Percentiles rank a stretch among this genome's conserved stretches.
Conservation (phyloP, 2,888 invertebrate genomes). For the Electrophaes corylata region DNA sequence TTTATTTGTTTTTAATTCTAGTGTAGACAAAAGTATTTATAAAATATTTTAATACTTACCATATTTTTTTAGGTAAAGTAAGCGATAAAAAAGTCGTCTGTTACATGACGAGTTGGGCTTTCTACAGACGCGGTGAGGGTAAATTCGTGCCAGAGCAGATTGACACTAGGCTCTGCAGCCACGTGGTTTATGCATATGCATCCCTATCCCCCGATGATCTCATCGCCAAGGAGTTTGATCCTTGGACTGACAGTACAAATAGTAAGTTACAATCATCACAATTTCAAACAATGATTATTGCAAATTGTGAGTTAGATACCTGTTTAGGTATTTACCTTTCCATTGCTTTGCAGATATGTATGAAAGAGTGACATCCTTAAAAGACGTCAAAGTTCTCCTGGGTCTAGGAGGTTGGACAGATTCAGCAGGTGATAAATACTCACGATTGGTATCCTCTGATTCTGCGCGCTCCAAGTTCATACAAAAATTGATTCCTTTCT, state of each 20-base stretch:
- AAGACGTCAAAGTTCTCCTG: conserved; percentile 87
- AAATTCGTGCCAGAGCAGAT: conserved; percentile 94
- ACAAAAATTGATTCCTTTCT: conserved; percentile 87
- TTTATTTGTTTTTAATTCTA: background rate
- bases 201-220: conserved; percentile 92
- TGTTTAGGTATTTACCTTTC: background rate
- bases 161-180: conserved; percentile 92
- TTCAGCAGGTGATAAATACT: conserved; percentile 94
- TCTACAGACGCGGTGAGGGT: conserved; percentile 92
- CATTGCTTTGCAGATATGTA: conserved; percentile 87
- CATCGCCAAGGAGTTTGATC: conserved; percentile 91
- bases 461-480: conserved; percentile 88
- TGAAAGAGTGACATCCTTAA: conserved; percentile 88
- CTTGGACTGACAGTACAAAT: conserved; percentile 94
- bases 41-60: background rate
- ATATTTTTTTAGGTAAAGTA: conserved; percentile 58
- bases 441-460: conserved; percentile 88
- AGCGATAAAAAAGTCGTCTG: conserved; percentile 87
- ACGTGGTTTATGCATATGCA: conserved; percentile 95
- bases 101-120: conserved; percentile 95
- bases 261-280: conserved; percentile 83
- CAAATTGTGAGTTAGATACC: background rate
- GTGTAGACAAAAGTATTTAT: background rate
- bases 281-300: background rate
- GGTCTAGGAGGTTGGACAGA: conserved; percentile 98